Evolutionary conservation across 2,888 invertebrate species (phyloP), one percentile per base, ranked within the genome.

Genomic region (Tenthredo notha): DNA sequence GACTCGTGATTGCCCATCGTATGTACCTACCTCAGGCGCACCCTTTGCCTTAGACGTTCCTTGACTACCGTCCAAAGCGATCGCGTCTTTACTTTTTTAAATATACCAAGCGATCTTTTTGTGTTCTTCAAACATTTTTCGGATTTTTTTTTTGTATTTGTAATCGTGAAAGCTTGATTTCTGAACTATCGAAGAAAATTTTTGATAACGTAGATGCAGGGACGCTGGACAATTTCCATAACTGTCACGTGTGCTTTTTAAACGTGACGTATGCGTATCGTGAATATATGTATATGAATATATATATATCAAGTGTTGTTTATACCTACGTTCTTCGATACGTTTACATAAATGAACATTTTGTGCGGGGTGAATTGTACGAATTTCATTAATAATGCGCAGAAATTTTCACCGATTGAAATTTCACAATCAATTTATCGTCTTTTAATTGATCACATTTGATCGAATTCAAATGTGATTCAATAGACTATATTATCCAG

Each of bases 11-110:
- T 83, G 54, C 50, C 50, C 77, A 74, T 74, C 40, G 72, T 74
- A 18, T 43, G 40, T 61, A 54, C 80, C 80, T 80, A 58, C 80
- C 58, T 33, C 40, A 15, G 67, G 25, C 83, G 67, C 83, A 83
- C 83, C 83, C 83, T 83, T 50, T 70, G 67, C 43, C 25, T 67
- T 83, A 83, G 83, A 83, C 83, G 83, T 83, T 70, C 83, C 47
- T 43, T 67, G 83, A 83, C 83, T 70, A 70, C 70, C 83, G 70
- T 29, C 83, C 67, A 83, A 83, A 83, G 83, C 83, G 83, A 83
- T 83, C 67, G 83, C 29, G 21, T 83, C 33, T 67, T 50, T 61
- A 40, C 67, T 83, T 83, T 47, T 37, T 47, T 0, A 70, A 40
- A 83, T 67, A 70, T 70, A 40, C 43, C 43, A 7, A 25, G 47